Evolutionary conservation across 2,888 invertebrate genomes (phyloP), one percentile per base, ranked within the genome.

Genomic region (Acanthosepion pharaonis): DNA sequence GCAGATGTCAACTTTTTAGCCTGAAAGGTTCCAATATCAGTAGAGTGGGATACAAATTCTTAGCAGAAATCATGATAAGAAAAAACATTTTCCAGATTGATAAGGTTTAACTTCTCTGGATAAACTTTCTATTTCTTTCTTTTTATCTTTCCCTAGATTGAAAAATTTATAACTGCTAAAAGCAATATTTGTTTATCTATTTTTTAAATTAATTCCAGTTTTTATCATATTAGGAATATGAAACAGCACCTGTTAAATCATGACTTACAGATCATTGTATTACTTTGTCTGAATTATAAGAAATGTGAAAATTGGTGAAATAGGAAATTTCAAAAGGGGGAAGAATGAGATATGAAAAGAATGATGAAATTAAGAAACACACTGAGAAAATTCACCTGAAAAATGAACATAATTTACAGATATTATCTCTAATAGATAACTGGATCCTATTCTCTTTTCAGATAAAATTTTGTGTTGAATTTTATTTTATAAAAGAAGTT

Each of bases 241-340:
- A 78, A 78, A 78, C n/a, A n/a, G 18, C 78, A 78, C 78, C 78
- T 78, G 78, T n/a, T 78, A 78, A 78, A 78, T 78, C 78, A 78
- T 59, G 59, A 59, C 59, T 59, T 23, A 59, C 23, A 23, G 59
- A 59, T 20, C 59, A 20, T 59, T 59, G 23, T 59, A 59, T 59
- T 23, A n/a, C 2, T 78, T 78, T 33, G 78, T 78, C n/a, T n/a
- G 78, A n/a, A 78, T 15, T 33, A 78, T 11, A n/a, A 33, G 18
- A 33, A 18, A 78, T 33, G 78, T 15, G 78, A n/a, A 78, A 78
- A n/a, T 20, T 20, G 23, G 59, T 2, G 59, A 59, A 59, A 59
- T 59, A 20, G 59, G 59, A 20, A 59, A 23, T 23, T 59, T 23
- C 23, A 4, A 5, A 25, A 59, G 59, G 6, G 25, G 59, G 23